Evolutionary conservation across 2,888 invertebrate genomes (phyloP), one percentile per base, ranked within the genome.

Genomic region (Eurois occulta): DNA sequence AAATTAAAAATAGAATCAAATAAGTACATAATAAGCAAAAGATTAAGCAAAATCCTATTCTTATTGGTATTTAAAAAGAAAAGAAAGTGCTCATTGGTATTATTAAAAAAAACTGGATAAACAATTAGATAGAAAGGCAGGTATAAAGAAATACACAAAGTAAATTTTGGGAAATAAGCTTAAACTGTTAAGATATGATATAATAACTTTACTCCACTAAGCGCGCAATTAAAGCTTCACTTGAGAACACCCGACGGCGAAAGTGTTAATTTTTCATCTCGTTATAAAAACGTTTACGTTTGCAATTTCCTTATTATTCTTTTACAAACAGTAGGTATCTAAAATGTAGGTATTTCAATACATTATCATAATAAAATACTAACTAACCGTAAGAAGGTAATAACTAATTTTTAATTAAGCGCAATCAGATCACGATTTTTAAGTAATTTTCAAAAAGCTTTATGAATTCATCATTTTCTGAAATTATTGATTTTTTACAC

Each of bases 231-330:
- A 77, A 62, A 77, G 76, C 81, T 80, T 68, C 55, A 78, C 73
- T 70, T 75, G 77, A 75, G 70, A 69, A 66, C 80, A 76, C 48
- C 88, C 88, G 88, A 88, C 88, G 88, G 88, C 83, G 88, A 88
- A 87, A 87, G 87, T 88, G 73, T 74, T 65, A 43, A 68, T 75
- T 72, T 75, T 75, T 55, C 60, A 83, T 68, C 55, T 74, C 35
- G 58, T 41, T 72, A 71, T 3, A 71, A 73, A 72, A 73, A 74
- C 46, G 11, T 58, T 77, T 80, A 70, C 16, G 35, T 62, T 68
- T 48, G 58, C 18, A 43, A 68, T 67, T 62, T 77, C 62, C 28
- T 71, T 28, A n/a, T 58, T 48, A 41, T 24, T 43, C 5, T 35
- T 71, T 67, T 66, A 46, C 13, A 24, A 0, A 18, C 7, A 55